Evolutionary conservation across 2,888 invertebrate species (phyloP).

Genomic region (Drosophila anomalata): DNA sequence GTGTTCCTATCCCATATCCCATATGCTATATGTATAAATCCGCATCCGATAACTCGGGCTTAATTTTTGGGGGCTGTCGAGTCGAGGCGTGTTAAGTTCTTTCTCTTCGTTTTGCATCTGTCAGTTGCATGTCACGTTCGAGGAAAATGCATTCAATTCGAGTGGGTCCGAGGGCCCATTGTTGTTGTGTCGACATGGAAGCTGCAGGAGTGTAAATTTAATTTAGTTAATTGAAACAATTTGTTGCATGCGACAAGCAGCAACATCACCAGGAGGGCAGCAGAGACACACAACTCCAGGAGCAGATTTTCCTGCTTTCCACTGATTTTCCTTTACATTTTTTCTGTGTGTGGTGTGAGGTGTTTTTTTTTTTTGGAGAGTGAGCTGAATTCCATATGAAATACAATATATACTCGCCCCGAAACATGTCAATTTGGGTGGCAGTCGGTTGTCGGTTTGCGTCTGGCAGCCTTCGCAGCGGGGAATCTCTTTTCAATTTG

Average conservation of each 20-base stretch:
- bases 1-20: neutral
- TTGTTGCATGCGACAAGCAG: conserved; percentile 78
- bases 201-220: conserved; percentile 82
- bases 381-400: conserved; percentile 39
- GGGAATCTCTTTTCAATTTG: conserved; percentile 69
- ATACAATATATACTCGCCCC: conserved; percentile 43
- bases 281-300: conserved; percentile 46
- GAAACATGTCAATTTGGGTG: conserved; percentile 73
- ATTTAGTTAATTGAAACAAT: conserved; percentile 84
- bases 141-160: conserved; percentile 73
- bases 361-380: conserved; percentile 11
- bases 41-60: conserved; percentile 42
- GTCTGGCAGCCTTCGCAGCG: conserved; percentile 64
- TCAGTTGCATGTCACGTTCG: conserved; percentile 80
- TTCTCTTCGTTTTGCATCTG: conserved; percentile 66
- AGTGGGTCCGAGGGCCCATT: conserved; percentile 44
- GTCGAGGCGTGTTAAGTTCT: conserved; percentile 11
- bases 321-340: conserved; percentile 67
- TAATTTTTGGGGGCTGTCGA: conserved; percentile 33
- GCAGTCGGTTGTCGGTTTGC: conserved; percentile 47
- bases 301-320: conserved; percentile 55
- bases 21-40: neutral
- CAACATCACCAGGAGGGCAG: conserved; percentile 50
- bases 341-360: conserved; percentile 10
- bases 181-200: conserved; percentile 54